Evolutionary conservation across 2,888 invertebrate genomes (phyloP).

Genomic region (Yponomeuta plumbellus): DNA sequence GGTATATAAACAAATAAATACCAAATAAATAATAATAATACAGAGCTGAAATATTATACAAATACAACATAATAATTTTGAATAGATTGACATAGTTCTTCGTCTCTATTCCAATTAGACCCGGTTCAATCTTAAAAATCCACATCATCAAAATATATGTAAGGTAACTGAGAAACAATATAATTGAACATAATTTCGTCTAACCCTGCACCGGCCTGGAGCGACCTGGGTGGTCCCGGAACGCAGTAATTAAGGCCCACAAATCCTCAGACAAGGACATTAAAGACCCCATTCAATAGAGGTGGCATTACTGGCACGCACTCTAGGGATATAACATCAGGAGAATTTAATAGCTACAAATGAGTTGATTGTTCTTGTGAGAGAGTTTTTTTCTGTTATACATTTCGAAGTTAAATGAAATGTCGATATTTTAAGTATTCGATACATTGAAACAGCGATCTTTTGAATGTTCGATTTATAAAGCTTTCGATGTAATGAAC

Average conservation of each 20-base stretch:
- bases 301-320: background rate
- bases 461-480: too few species aligned
- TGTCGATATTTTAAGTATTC: too few species aligned
- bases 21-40: too few species aligned
- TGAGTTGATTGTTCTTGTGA: background rate
- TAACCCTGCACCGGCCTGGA: constrained; percentile 17
- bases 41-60: too few species aligned
- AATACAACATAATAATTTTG: too few species aligned
- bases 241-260: constrained; percentile 20
- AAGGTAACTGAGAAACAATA: constrained; percentile 11
- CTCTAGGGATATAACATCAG: background rate
- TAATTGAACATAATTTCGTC: constrained; percentile 15
- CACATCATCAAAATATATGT: background rate
- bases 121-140: background rate
- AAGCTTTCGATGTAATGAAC: too few species aligned
- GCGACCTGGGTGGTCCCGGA: constrained; percentile 19
- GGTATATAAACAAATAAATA: too few species aligned
- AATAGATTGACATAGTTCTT: too few species aligned
- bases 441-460: too few species aligned
- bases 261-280: constrained; percentile 13
- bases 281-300: constrained; percentile 4
- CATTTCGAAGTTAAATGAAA: too few species aligned
- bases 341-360: background rate
- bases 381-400: too few species aligned
- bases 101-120: too few species aligned